Conservation (phyloP, 1,140 invertebrate species). For the Frieseomelitta varia region DNA sequence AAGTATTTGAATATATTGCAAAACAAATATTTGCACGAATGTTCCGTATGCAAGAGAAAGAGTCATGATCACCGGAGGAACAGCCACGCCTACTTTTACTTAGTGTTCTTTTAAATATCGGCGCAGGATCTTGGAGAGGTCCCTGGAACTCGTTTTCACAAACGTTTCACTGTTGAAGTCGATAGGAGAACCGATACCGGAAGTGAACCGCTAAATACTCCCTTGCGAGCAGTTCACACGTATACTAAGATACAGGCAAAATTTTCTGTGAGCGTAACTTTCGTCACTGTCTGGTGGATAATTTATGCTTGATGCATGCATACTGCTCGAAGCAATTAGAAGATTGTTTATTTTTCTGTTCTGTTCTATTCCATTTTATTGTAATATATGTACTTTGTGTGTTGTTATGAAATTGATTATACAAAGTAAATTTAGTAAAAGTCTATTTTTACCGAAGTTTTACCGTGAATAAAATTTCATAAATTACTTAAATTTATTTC, state of each 20-base stretch:
- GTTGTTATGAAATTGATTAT: not conserved
- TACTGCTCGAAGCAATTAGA: not conserved
- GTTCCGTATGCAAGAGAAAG: conserved; percentile 30
- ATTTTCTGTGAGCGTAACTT: not conserved
- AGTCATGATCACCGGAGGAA: conserved; percentile 64
- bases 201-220: conserved; percentile 33
- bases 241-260: not conserved
- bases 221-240: conserved; percentile 31
- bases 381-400: no score
- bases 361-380: not conserved
- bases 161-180: conserved; percentile 65
- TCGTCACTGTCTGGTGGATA: not conserved
- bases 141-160: conserved; percentile 64
- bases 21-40: not conserved
- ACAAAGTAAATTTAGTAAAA: not conserved
- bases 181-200: conserved; percentile 49
- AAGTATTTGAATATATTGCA: not conserved
- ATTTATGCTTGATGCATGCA: not conserved
- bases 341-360: not conserved
- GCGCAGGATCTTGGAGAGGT: conserved; percentile 55
- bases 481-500: no score
- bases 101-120: conserved; percentile 76
- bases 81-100: conserved; percentile 77
- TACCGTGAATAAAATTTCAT: no score
- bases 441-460: not conserved